phyloP scores from a whole-genome alignment of 2,888 invertebrate species.

The Apocheima hispidaria region DNA sequence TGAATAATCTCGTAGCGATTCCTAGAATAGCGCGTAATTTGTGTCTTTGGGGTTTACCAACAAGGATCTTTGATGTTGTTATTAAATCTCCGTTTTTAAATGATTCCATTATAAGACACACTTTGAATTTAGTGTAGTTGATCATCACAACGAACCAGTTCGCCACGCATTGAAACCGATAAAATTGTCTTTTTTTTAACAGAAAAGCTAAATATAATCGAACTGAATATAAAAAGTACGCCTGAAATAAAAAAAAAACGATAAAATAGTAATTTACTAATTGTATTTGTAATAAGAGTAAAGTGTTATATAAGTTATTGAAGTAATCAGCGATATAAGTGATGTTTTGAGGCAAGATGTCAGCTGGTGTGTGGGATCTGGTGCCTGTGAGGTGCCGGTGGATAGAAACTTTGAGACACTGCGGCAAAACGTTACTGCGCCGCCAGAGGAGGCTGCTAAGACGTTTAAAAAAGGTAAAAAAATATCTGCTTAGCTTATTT shows the following conservation, averaged over 20 bases:
- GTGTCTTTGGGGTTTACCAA: slow-evolving; percentile 17
- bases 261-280: too few relatives aligned
- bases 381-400: slow-evolving; percentile 77
- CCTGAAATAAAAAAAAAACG: background rate
- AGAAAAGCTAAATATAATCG: background rate
- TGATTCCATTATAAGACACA: slow-evolving; percentile 6
- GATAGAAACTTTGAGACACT: slow-evolving; percentile 79
- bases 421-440: slow-evolving; percentile 80
- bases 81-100: background rate
- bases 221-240: too few relatives aligned
- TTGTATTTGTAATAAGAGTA: background rate
- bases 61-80: slow-evolving; percentile 6
- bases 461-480: slow-evolving; percentile 78
- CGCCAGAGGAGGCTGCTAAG: slow-evolving; percentile 77
- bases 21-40: slow-evolving; percentile 20
- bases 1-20: slow-evolving; percentile 12
- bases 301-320: background rate
- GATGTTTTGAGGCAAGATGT: slow-evolving; percentile 65
- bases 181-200: background rate
- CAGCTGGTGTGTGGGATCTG: slow-evolving; percentile 74
- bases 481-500: background rate
- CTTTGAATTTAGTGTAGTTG: background rate
- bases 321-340: slow-evolving; percentile 43
- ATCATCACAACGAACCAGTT: slow-evolving; percentile 1
- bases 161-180: background rate